A percentile compares a stretch with the other conserved stretches of the same genome.
These are phyloP conservation scores for Microtus richardsoni DNA, from an alignment of 2,113 vertebrate genomes.

Conservation along the genomic window DNA sequence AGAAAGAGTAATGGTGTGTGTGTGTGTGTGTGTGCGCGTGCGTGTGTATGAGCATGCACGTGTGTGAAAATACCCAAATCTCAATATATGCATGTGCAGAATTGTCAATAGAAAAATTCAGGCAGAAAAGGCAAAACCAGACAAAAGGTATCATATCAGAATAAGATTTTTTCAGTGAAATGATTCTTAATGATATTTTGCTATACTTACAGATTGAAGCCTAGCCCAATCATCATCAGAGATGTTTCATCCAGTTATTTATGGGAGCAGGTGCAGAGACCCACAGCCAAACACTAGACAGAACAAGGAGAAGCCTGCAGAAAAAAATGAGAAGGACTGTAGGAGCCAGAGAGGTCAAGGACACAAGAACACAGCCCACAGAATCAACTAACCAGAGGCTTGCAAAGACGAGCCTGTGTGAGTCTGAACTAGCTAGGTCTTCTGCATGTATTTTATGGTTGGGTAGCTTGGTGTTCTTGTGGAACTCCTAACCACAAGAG, in stretches of 20 bases:
- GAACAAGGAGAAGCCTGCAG: neutral
- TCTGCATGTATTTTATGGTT: neutral
- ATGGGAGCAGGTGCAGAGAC: neutral
- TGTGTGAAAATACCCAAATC: neutral
- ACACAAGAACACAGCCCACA: neutral
- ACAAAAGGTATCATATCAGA: neutral
- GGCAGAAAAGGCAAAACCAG: neutral
- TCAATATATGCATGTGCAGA: neutral
- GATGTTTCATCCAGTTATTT: neutral
- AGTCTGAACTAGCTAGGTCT: neutral
- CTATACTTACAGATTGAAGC: neutral
- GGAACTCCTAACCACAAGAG: neutral
- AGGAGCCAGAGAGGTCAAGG: neutral
- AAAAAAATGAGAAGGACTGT: neutral
- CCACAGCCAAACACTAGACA: neutral
- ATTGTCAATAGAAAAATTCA: neutral
- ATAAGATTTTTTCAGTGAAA: neutral
- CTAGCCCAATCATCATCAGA: neutral
- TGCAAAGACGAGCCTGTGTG: neutral
- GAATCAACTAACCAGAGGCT: neutral
- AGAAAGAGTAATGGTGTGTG: neutral
- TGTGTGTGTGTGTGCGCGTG: no score
- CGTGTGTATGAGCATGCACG: no score
- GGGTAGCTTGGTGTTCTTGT: neutral
- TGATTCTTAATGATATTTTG: neutral